Evolutionary conservation across 92 coral and sea anemone species (phyloP).

Genomic region (Parazoanthus atlanticus): DNA sequence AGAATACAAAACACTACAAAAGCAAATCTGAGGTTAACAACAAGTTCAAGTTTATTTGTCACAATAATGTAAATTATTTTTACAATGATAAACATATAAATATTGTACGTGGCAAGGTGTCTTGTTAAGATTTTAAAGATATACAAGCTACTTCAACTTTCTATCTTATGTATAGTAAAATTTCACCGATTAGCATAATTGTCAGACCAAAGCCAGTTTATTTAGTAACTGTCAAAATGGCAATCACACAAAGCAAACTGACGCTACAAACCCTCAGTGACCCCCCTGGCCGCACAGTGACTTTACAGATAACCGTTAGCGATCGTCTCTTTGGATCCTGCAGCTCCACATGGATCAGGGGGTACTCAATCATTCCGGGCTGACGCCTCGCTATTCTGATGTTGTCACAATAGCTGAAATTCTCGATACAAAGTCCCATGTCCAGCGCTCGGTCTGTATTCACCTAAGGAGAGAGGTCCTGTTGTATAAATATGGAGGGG

Average conservation of each 20-base stretch:
- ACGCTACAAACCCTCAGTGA: constrained; percentile 75
- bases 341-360: constrained; percentile 78
- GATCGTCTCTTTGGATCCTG: constrained; percentile 80
- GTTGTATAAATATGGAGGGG: background rate
- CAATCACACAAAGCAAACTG: background rate
- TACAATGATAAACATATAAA: no score
- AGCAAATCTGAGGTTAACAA: no score
- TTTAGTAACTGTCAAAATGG: no score
- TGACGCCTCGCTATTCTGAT: constrained; percentile 74
- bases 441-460: constrained; percentile 81
- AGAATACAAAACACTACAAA: no score
- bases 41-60: no score
- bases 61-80: no score
- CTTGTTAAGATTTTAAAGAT: no score
- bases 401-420: constrained; percentile 82
- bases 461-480: constrained; percentile 60
- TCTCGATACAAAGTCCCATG: constrained; percentile 81
- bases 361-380: constrained; percentile 69
- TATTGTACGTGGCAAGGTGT: no score
- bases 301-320: constrained; percentile 73
- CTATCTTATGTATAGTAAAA: no score
- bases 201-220: no score
- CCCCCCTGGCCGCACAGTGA: constrained; percentile 83
- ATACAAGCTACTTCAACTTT: no score
- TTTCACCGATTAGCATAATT: no score